Evolutionary conservation across 2,113 vertebrate species (phyloP).

Genomic region (Cnemophilus loriae): DNA sequence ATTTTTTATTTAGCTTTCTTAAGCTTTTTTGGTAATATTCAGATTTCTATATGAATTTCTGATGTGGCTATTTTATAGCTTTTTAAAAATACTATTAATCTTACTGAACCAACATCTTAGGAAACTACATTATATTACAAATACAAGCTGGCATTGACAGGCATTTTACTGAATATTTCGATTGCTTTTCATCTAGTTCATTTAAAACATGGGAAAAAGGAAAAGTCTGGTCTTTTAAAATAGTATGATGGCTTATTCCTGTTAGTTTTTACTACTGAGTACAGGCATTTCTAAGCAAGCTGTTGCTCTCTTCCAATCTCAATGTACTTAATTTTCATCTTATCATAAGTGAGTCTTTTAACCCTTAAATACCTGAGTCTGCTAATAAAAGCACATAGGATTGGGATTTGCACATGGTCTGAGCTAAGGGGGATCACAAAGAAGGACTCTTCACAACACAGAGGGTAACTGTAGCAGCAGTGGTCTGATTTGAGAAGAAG

Average conservation of each 20-base stretch:
- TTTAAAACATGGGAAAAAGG: background rate
- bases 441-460: background rate
- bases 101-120: background rate
- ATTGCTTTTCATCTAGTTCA: background rate
- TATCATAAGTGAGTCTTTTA: background rate
- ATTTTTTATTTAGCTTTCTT: background rate
- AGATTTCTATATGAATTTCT: background rate
- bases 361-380: background rate
- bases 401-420: background rate
- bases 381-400: background rate
- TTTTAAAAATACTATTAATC: background rate
- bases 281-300: background rate
- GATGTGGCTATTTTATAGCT: background rate
- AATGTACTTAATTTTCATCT: background rate
- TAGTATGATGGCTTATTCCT: background rate
- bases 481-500: background rate
- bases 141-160: background rate
- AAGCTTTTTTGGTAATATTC: background rate
- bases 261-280: background rate
- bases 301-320: background rate
- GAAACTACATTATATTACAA: background rate
- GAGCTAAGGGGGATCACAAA: background rate
- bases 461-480: background rate
- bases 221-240: background rate
- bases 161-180: background rate